These are phyloP conservation scores for Crenichthys baileyi DNA, from an alignment of 2,797 vertebrate genomes.

Conservation along the genomic window DNA sequence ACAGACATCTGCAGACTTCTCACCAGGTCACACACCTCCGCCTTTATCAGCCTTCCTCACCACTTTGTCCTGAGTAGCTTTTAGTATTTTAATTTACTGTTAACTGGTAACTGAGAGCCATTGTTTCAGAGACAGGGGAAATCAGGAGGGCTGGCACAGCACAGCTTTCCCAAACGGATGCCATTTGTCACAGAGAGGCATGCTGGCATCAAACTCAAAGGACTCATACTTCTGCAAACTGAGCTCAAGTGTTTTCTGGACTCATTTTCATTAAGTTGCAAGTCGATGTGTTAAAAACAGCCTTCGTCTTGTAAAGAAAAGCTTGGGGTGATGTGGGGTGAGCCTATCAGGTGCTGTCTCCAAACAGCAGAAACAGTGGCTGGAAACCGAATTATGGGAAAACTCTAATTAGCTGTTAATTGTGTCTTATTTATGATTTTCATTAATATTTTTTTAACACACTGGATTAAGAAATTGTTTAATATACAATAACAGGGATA, in stretches of 20 bases:
- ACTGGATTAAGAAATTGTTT: background rate
- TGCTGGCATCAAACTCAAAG: conserved; percentile 62
- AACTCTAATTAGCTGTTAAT: conserved; percentile 32
- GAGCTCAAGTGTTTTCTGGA: conserved; percentile 66
- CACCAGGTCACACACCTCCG: conserved; percentile 69
- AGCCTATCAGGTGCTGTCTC: conserved; percentile 57
- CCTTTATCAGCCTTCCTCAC: conserved; percentile 51
- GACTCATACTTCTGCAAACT: conserved; percentile 59
- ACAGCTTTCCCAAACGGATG: conserved; percentile 65
- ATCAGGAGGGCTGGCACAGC: conserved; percentile 48
- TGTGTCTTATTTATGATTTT: conserved; percentile 43
- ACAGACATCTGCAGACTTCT: conserved; percentile 81
- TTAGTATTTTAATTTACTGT: conserved; percentile 81
- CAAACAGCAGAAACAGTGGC: conserved; percentile 2
- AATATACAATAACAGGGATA: too few relatives aligned
- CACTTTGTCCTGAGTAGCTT: conserved; percentile 55
- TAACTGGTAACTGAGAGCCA: conserved; percentile 71
- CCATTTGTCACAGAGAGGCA: conserved; percentile 64
- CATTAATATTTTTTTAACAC: background rate
- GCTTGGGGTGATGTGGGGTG: conserved; percentile 21
- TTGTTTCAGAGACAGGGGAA: conserved; percentile 61
- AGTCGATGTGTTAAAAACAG: conserved; percentile 65
- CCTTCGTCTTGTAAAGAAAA: conserved; percentile 73
- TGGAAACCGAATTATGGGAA: conserved; percentile 6
- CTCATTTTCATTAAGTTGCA: conserved; percentile 50